phyloP scores from a whole-genome alignment of 2,888 invertebrate genomes.

The Scrobipalpa costella region DNA sequence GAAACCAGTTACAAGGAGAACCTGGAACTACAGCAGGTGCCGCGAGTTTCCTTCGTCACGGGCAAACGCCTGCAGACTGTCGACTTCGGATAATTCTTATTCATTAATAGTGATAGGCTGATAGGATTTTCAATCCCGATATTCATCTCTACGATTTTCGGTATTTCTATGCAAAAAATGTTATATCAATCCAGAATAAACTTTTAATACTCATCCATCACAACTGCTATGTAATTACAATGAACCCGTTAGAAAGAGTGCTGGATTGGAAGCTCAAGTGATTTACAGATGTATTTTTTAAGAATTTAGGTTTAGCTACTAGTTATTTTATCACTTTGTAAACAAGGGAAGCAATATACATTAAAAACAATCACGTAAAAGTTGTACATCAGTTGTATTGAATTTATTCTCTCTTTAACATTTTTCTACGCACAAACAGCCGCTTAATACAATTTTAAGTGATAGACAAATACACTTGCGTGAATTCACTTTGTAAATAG shows the following conservation, averaged over 20 bases:
- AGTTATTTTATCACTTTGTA: not conserved
- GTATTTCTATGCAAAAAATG: not conserved
- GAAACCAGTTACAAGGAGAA: slow-evolving; percentile 58
- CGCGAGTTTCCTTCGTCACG: slow-evolving; percentile 79
- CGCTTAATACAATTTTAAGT: slow-evolving; percentile 72
- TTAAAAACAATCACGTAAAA: slow-evolving; percentile 60
- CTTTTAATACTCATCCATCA: too few species aligned
- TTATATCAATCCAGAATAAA: too few species aligned
- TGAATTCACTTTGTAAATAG: slow-evolving; percentile 78
- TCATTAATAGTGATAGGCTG: too few species aligned
- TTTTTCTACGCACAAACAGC: slow-evolving; percentile 76
- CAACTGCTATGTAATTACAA: too few species aligned
- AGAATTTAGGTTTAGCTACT: slow-evolving; percentile 13
- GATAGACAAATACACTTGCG: slow-evolving; percentile 74
- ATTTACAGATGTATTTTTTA: not conserved
- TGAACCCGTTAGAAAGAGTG: too few species aligned
- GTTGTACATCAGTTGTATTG: slow-evolving; percentile 78
- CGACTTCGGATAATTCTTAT: slow-evolving; percentile 66
- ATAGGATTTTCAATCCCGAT: not conserved
- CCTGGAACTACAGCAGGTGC: slow-evolving; percentile 64
- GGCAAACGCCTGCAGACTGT: slow-evolving; percentile 80
- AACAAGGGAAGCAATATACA: not conserved
- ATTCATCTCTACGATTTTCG: not conserved
- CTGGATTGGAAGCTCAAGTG: not conserved
- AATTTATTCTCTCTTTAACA: slow-evolving; percentile 74